These are phyloP conservation scores for Hydropotes inermis DNA, from an alignment of 2,113 vertebrate genomes.

Conservation along the genomic window DNA sequence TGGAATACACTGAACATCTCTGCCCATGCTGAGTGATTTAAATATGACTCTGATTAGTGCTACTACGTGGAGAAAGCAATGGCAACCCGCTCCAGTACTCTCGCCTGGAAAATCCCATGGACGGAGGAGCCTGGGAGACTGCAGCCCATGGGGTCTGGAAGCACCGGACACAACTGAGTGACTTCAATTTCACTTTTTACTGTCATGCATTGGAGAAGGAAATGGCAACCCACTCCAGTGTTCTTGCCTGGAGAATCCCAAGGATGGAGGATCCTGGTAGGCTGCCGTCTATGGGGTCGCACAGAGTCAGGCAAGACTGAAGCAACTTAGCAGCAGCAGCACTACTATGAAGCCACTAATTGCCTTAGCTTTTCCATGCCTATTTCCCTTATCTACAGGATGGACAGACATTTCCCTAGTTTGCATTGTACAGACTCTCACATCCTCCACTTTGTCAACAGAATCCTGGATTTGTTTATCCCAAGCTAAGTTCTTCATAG, in stretches of 20 bases:
- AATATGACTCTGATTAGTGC: not conserved
- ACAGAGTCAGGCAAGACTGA: not conserved
- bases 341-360: not conserved
- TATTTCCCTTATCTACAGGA: not conserved
- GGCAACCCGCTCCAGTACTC: not conserved
- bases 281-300: rapidly evolving
- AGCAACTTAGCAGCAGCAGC: not conserved
- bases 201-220: not conserved
- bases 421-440: not conserved
- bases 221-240: not conserved
- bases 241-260: not conserved
- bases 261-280: rapidly evolving
- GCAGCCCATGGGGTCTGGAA: not conserved
- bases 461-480: not conserved
- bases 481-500: not conserved
- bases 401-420: not conserved
- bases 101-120: not conserved
- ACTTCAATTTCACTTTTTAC: not conserved
- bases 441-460: not conserved
- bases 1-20: not conserved
- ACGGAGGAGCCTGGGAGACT: rapidly evolving
- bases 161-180: rapidly evolving
- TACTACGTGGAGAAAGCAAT: not conserved
- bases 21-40: not conserved
- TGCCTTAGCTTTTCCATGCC: not conserved